Base-by-base conservation (phyloP, 2,797 vertebrate species). In the Onychomys arenicola region DNA sequence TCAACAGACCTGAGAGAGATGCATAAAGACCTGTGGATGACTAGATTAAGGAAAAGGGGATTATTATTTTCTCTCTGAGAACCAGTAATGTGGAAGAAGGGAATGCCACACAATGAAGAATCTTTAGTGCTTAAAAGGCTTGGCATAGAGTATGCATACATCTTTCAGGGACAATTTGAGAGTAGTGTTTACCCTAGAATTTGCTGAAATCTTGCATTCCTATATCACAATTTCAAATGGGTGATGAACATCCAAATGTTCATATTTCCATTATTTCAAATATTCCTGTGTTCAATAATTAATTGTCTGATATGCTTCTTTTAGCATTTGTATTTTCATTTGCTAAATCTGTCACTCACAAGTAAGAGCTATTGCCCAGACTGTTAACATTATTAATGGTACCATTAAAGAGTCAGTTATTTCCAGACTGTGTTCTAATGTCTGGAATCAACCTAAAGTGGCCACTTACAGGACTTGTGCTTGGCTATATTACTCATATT, bases 221-320 rank as follows among this genome's bases (percentile, higher is more conserved):
- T 14, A 9, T 6, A 1, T 63, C 65, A 25, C 7, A 90, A 69
- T 88, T 91, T 91, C 16, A 73, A 8, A 32, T 46, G 85, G 92
- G n/a, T 61, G 37, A 65, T 17, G 67, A 67, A n/a, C 37, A 82
- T 9, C 37, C 81, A 55, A 76, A 91, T 40, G 52, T 14, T 14
- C 52, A 52, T 52, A 52, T 52, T 52, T 52, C 52, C 2, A 52
- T 14, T 52, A 13, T 29, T 14, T 29, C 34, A 86, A 29, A 57
- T 87, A 77, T 52, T 6, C 19, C 89, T 85, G 84, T 63, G 46
- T 11, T 75, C 52, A 93, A 88, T 83, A 82, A 73, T 12, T 27
- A 37, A 10, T 82, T 92, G 65, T 49, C 11, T n/a, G 37, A 90
- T 88, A 95, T 88, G 76, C 25, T 78, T 67, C 67, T 95, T 90